Percentiles rank a stretch among this genome's conserved stretches.
Evolutionary conservation across 2,888 invertebrate genomes (phyloP).

Genomic region (Sabatieria punctata): DNA sequence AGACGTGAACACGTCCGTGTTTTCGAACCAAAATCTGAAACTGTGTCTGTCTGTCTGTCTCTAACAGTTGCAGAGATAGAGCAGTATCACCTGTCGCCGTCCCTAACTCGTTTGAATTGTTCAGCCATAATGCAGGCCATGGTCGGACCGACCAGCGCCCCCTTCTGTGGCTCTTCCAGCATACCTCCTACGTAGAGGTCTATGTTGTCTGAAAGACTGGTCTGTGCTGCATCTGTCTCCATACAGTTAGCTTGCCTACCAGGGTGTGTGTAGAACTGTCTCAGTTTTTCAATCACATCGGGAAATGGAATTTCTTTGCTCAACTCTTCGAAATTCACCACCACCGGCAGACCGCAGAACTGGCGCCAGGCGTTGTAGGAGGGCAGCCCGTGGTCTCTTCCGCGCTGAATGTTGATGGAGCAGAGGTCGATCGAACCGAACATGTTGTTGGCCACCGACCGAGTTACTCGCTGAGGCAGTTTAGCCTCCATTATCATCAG

Average conservation of each 20-base stretch:
- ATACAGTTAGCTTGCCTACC: too few relatives aligned
- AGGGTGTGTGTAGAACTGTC: too few relatives aligned
- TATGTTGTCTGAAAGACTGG: constrained; percentile 34
- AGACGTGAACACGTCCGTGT: constrained; percentile 29
- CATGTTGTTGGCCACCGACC: constrained; percentile 78
- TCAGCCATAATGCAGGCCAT: constrained; percentile 37
- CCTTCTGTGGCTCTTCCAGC: constrained; percentile 35
- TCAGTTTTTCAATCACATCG: constrained; percentile 6
- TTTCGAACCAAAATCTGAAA: constrained; percentile 39
- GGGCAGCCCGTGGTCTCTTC: constrained; percentile 76
- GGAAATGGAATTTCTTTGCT: constrained; percentile 7
- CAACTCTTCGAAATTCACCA: constrained; percentile 35
- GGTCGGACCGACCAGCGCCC: constrained; percentile 39
- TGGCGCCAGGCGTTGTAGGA: constrained; percentile 66
- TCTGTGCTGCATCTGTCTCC: too few relatives aligned
- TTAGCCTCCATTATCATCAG: constrained; percentile 19
- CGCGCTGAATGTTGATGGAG: constrained; percentile 83
- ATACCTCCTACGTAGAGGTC: constrained; percentile 40
- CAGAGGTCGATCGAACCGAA: constrained; percentile 55
- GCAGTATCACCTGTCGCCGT: constrained; percentile 41
- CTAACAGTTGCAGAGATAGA: too few relatives aligned
- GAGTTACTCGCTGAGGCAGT: constrained; percentile 59
- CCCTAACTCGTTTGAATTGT: constrained; percentile 37
- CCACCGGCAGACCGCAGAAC: constrained; percentile 62
- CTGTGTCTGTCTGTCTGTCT: too few relatives aligned